These are phyloP conservation scores for Blomia tropicalis DNA, from an alignment of 2,888 invertebrate species.

Conservation along the genomic window DNA sequence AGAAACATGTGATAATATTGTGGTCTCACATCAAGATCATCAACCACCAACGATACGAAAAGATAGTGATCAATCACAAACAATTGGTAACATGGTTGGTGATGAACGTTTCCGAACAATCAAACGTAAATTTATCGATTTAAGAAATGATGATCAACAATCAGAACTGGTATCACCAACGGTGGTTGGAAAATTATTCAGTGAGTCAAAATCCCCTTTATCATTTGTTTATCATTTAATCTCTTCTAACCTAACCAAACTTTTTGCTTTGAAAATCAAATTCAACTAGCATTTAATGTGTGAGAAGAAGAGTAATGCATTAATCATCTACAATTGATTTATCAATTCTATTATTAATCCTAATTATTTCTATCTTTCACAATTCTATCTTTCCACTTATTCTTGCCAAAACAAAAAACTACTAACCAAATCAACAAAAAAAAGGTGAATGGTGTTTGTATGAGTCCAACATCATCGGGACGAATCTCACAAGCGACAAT, in stretches of 20 bases:
- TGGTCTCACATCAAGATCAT: no score
- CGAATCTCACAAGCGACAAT: no score
- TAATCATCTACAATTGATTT: background rate
- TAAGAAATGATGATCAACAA: background rate
- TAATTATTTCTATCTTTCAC: background rate
- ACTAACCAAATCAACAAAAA: background rate
- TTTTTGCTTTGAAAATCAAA: background rate
- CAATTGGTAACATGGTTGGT: no score
- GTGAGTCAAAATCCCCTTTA: no score
- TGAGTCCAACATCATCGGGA: constrained; percentile 45
- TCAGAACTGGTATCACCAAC: background rate
- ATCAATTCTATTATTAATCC: background rate
- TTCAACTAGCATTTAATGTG: background rate
- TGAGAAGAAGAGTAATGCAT: no score
- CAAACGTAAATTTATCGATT: background rate
- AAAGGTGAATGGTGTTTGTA: constrained; percentile 65
- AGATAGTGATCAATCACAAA: no score
- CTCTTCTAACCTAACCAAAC: background rate
- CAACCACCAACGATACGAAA: no score
- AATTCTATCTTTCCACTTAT: background rate
- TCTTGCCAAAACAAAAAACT: background rate
- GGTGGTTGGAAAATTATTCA: background rate
- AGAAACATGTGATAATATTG: no score
- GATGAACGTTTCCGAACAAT: background rate
- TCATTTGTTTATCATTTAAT: background rate